Evolutionary conservation across 2,113 vertebrate species (phyloP).

Genomic region (Corythaixoides concolor): DNA sequence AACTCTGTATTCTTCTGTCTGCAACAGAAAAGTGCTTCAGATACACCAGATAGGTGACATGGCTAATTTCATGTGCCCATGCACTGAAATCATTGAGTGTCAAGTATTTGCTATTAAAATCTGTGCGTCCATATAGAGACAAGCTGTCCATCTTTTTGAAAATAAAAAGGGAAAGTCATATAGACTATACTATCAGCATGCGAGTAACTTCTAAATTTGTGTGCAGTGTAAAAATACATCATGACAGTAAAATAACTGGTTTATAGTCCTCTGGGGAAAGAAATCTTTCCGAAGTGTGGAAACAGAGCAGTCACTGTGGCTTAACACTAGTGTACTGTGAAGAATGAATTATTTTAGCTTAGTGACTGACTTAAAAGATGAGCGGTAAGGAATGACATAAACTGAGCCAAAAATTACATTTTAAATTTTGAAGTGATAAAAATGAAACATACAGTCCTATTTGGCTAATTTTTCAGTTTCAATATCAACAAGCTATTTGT

Average conservation of each 20-base stretch:
- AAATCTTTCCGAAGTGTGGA: slow-evolving; percentile 24
- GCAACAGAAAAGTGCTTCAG: background rate
- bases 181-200: background rate
- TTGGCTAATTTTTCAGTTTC: slow-evolving; percentile 26
- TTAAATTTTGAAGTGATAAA: background rate
- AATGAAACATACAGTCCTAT: background rate
- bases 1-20: background rate
- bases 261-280: background rate
- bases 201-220: background rate
- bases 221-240: background rate
- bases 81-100: background rate
- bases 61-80: background rate
- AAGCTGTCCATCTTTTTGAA: background rate
- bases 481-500: background rate
- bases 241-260: background rate
- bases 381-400: background rate
- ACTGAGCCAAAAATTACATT: slow-evolving; percentile 1
- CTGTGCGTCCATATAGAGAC: background rate
- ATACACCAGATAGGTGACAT: background rate
- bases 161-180: background rate
- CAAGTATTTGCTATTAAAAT: background rate
- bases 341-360: slow-evolving; percentile 36
- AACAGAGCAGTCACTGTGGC: slow-evolving; percentile 23
- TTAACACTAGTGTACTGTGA: slow-evolving; percentile 29
- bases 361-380: background rate